A percentile compares a stretch with the other conserved stretches of the same genome.
These are phyloP conservation scores for Lytechinus pictus DNA, from an alignment of 35 echinoderm and acorn worm genomes.

Conservation along the genomic window DNA sequence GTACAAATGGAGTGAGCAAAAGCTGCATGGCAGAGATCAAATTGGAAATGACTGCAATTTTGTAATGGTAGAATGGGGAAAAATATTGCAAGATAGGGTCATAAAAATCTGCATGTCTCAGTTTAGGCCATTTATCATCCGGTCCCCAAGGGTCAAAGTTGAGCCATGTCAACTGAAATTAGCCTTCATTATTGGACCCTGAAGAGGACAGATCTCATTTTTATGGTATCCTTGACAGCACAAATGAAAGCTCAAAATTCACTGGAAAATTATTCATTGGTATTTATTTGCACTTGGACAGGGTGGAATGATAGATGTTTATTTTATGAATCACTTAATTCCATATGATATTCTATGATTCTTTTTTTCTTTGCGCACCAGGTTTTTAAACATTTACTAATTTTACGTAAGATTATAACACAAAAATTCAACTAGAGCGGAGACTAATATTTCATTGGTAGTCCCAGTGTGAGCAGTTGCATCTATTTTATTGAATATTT, in stretches of 20 bases:
- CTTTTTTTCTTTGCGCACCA: not conserved
- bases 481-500: not conserved
- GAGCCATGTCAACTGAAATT: constrained; percentile 45
- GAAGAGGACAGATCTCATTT: constrained; percentile 24
- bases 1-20: not conserved
- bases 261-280: not conserved
- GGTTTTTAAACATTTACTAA: not conserved
- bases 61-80: not conserved
- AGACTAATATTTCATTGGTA: not conserved
- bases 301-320: constrained; percentile 16
- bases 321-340: constrained; percentile 36
- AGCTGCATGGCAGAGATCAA: not conserved
- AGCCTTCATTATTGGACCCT: constrained; percentile 33
- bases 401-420: not conserved
- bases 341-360: constrained; percentile 12
- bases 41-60: not conserved
- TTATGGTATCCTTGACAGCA: constrained; percentile 43
- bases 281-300: not conserved
- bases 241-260: constrained; percentile 19
- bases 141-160: constrained; percentile 35
- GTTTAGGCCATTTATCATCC: constrained; percentile 26
- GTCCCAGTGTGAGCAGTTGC: not conserved
- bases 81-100: constrained; percentile 24
- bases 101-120: constrained; percentile 45
- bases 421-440: not conserved